phyloP scores from a whole-genome alignment of 2,888 invertebrate genomes.

The Dryobotodes eremita region DNA sequence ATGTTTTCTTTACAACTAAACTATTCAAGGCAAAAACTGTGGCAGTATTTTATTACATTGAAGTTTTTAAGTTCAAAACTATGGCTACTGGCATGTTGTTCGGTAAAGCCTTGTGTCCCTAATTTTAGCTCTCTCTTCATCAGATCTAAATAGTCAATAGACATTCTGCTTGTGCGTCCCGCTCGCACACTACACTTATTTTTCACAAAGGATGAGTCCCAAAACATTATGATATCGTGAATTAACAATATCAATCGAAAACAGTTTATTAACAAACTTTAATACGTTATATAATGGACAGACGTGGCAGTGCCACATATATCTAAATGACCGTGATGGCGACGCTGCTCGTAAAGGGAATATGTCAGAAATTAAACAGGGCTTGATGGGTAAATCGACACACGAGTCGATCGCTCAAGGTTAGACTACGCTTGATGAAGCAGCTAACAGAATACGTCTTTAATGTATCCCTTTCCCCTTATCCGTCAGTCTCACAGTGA shows the following conservation, averaged over 20 bases:
- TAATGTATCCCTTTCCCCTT: too few species aligned
- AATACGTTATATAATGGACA: background rate
- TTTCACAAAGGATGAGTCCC: slow-evolving; percentile 14
- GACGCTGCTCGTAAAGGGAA: background rate
- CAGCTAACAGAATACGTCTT: background rate
- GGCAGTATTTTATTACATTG: background rate
- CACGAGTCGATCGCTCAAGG: too few species aligned
- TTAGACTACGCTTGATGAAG: background rate
- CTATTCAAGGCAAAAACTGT: background rate
- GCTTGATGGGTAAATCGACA: too few species aligned
- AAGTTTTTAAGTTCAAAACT: background rate
- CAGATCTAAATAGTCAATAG: slow-evolving; percentile 30
- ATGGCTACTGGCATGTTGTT: background rate
- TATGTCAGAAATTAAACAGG: accelerated
- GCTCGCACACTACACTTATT: slow-evolving; percentile 28
- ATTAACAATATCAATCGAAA: background rate
- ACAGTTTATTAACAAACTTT: background rate
- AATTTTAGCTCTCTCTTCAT: slow-evolving; percentile 5
- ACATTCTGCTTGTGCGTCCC: background rate
- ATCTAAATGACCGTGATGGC: background rate
- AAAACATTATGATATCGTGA: background rate
- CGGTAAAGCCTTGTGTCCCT: background rate
- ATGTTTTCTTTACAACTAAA: background rate
- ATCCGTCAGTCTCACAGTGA: background rate
- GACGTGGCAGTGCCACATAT: background rate